Conservation (phyloP, 2,113 vertebrate species). For the Lampris incognitus region DNA sequence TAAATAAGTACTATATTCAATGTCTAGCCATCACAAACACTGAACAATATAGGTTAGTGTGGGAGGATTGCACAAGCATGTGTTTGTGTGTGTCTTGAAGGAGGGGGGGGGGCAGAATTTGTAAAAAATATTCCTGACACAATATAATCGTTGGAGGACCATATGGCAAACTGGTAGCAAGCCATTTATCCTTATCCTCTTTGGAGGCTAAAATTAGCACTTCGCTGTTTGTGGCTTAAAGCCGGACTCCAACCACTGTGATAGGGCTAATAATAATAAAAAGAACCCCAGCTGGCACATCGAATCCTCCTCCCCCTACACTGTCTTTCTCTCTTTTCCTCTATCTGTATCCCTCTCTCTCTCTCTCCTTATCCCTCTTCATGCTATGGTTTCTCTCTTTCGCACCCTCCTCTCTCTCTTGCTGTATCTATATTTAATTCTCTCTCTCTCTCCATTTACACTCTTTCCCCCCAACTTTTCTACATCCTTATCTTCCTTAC, state of each 20-base stretch:
- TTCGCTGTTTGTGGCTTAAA: constrained; percentile 87
- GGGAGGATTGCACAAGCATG: not conserved
- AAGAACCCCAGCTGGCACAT: constrained; percentile 37
- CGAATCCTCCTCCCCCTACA: constrained; percentile 3
- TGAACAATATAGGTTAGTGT: constrained; percentile 38
- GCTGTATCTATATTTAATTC: not conserved
- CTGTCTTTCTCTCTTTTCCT: constrained; percentile 1
- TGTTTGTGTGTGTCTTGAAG: constrained; percentile 7
- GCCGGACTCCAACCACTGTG: constrained; percentile 83
- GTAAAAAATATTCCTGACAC: constrained; percentile 88
- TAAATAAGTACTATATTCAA: not conserved
- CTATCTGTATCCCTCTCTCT: constrained; percentile 9
- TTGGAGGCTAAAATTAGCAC: constrained; percentile 99
- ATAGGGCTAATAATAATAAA: constrained; percentile 82
- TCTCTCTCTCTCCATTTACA: not conserved
- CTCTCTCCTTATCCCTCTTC: not conserved
- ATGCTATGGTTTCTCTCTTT: not conserved
- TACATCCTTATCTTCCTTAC: not conserved
- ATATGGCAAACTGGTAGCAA: constrained; percentile 95
- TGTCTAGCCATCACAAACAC: not conserved
- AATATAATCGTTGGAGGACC: constrained; percentile 91
- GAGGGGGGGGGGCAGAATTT: constrained; percentile 70
- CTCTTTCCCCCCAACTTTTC: not conserved
- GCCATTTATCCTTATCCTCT: constrained; percentile 99
- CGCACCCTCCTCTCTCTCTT: not conserved